phyloP scores from a whole-genome alignment of 2,113 vertebrate genomes.

The Struthidea cinerea region DNA sequence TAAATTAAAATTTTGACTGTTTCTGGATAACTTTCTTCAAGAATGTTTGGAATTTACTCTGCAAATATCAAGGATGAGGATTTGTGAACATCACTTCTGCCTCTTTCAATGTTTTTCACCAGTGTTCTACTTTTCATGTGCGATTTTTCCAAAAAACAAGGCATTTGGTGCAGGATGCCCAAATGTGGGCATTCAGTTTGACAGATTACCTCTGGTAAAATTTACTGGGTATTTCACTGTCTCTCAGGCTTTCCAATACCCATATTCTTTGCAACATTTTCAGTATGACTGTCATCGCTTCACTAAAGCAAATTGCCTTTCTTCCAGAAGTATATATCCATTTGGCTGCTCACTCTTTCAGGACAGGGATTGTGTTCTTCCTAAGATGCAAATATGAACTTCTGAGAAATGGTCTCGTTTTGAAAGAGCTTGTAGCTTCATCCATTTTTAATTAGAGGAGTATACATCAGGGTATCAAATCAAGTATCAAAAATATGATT shows the following conservation, averaged over 20 bases:
- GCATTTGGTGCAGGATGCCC: not conserved
- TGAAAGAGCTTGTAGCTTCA: not conserved
- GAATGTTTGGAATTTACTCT: not conserved
- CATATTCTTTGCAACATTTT: not conserved
- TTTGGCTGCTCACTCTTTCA: not conserved
- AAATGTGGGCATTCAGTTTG: not conserved
- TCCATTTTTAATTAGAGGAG: not conserved
- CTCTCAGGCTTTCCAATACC: not conserved
- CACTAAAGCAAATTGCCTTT: not conserved
- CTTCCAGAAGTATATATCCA: not conserved
- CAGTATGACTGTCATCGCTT: not conserved
- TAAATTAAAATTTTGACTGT: not conserved
- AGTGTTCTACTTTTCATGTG: not conserved
- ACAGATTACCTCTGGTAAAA: not conserved
- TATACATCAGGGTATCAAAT: not conserved
- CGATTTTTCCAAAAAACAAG: not conserved
- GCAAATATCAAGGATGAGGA: not conserved
- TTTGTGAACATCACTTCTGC: not conserved
- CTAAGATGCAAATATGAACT: not conserved
- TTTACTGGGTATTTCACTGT: not conserved
- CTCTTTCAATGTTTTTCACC: not conserved
- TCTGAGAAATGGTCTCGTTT: not conserved
- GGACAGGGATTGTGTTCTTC: not conserved
- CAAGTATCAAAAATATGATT: not conserved
- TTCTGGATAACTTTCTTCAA: not conserved